Evolutionary conservation across 2,113 vertebrate species (phyloP).

Genomic region (Orthonyx spaldingii): DNA sequence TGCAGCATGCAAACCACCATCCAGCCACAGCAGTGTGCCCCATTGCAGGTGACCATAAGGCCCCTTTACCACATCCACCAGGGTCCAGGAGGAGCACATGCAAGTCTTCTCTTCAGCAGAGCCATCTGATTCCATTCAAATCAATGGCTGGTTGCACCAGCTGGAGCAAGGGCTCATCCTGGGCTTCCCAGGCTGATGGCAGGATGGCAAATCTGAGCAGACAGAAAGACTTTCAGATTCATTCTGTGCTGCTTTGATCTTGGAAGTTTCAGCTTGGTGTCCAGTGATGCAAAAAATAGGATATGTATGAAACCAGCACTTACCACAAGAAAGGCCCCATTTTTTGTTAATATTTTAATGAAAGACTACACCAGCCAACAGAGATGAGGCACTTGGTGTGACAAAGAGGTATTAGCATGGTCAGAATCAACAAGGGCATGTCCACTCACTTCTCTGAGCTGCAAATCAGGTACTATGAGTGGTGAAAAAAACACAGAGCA

Average conservation of each 20-base stretch:
- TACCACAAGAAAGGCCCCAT: not conserved
- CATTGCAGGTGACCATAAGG: not conserved
- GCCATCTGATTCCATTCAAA: not conserved
- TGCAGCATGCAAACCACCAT: not conserved
- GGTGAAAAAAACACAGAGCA: not conserved
- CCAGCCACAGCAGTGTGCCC: not conserved
- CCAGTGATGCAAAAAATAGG: not conserved
- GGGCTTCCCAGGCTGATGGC: not conserved
- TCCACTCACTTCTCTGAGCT: not conserved
- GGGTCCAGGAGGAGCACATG: not conserved
- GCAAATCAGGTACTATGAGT: not conserved
- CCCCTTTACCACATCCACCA: not conserved
- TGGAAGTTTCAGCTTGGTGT: not conserved
- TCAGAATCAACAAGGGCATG: not conserved
- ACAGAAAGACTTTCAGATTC: not conserved
- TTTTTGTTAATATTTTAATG: not conserved
- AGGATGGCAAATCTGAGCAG: not conserved
- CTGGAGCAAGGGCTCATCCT: not conserved
- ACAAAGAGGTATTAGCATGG: not conserved
- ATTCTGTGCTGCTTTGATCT: constrained; percentile 8
- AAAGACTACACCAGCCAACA: not conserved
- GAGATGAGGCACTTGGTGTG: not conserved
- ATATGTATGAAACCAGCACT: not conserved
- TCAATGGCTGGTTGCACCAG: not conserved
- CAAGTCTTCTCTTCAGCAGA: not conserved